phyloP scores from a whole-genome alignment of 2,113 vertebrate species.

The Collichthys lucidus region DNA sequence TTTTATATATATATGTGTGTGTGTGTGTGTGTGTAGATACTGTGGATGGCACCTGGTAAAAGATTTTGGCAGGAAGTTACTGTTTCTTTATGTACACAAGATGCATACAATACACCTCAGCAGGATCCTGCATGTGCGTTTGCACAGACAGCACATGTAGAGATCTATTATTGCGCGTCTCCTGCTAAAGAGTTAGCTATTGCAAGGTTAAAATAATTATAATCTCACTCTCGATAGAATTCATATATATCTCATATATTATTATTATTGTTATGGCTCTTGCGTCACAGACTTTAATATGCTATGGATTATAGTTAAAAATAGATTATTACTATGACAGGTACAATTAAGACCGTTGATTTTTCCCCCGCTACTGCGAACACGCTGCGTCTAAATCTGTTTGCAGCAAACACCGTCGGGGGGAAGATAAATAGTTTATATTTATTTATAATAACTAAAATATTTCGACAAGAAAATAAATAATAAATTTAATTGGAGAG shows the following conservation, averaged over 20 bases:
- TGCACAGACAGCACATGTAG: slow-evolving; percentile 47
- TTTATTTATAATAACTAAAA: slow-evolving; percentile 49
- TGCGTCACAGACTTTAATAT: slow-evolving; percentile 70
- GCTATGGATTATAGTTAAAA: slow-evolving; percentile 73
- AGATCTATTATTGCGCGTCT: slow-evolving; percentile 74
- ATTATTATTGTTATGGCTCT: slow-evolving; percentile 74
- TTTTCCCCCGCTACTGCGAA: slow-evolving; percentile 19
- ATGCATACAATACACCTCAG: slow-evolving; percentile 48
- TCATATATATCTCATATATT: slow-evolving; percentile 63
- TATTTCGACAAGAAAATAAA: slow-evolving; percentile 27
- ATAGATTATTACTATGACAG: slow-evolving; percentile 74
- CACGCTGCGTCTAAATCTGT: slow-evolving; percentile 18
- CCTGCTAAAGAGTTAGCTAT: slow-evolving; percentile 72
- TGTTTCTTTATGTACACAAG: slow-evolving; percentile 62
- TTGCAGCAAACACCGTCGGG: slow-evolving; percentile 43
- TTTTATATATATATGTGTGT: no score
- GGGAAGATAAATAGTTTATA: slow-evolving; percentile 66
- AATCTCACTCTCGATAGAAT: slow-evolving; percentile 67
- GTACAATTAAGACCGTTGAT: slow-evolving; percentile 50
- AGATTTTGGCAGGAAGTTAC: slow-evolving; percentile 69
- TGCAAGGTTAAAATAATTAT: slow-evolving; percentile 74
- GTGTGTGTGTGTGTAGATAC: slow-evolving; percentile 7
- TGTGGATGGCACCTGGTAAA: slow-evolving; percentile 61
- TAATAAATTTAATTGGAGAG: slow-evolving; percentile 16
- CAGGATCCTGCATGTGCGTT: slow-evolving; percentile 44